Conservation (phyloP, 2,113 vertebrate species). For the Thymallus thymallus region DNA sequence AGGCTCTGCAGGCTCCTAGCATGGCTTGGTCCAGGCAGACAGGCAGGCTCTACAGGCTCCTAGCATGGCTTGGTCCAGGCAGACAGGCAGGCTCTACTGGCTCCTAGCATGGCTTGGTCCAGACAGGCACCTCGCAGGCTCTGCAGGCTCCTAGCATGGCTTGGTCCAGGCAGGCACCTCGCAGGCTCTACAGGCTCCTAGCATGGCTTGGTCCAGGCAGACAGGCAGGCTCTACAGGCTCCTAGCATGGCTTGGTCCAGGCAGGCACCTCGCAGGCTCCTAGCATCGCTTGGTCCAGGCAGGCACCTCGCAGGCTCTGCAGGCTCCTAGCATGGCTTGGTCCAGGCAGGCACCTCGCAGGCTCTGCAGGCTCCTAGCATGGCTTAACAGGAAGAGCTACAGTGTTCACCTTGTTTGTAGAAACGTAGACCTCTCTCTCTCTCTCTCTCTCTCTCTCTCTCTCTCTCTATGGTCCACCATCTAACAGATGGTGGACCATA, state of each 20-base stretch:
- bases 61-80: conserved; percentile 55
- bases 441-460: no score
- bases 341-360: conserved; percentile 61
- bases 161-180: conserved; percentile 55
- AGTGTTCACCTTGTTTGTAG: conserved; percentile 44
- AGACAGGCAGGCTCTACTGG: conserved; percentile 38
- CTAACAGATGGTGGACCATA: no score
- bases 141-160: conserved; percentile 48
- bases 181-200: conserved; percentile 29
- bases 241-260: conserved; percentile 32
- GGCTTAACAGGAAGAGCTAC: conserved; percentile 50
- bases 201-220: conserved; percentile 62
- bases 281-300: no score
- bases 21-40: no score
- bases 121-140: conserved; percentile 48
- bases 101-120: conserved; percentile 51
- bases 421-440: conserved; percentile 6
- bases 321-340: conserved; percentile 6
- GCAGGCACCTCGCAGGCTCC: no score
- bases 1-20: no score
- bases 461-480: no score
- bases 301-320: neutral
- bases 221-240: conserved; percentile 67
- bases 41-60: conserved; percentile 12
- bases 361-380: conserved; percentile 60